A percentile compares a stretch with the other conserved stretches of the same genome.
phyloP scores from a whole-genome alignment of 35 echinoderm and acorn worm species.

The Acanthaster planci region DNA sequence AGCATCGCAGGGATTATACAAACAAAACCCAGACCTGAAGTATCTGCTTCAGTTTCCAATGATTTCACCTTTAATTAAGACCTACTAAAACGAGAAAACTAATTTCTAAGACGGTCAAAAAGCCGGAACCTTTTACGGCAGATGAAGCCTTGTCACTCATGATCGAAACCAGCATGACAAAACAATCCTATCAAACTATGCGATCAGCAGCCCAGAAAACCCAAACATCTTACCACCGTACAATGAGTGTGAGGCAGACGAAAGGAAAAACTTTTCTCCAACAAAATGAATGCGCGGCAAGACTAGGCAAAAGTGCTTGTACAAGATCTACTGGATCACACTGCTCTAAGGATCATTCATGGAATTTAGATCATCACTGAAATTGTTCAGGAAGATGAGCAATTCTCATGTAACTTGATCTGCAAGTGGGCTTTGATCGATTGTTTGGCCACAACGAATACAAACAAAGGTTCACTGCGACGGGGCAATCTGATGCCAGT shows the following conservation, averaged over 20 bases:
- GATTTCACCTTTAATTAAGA: too few species aligned
- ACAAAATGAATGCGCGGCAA: slow-evolving; percentile 8
- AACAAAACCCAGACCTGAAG: slow-evolving; percentile 42
- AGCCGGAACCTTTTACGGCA: slow-evolving; percentile 21
- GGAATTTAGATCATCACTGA: slow-evolving; percentile 43
- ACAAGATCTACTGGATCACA: slow-evolving; percentile 60
- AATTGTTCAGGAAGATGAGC: slow-evolving; percentile 23
- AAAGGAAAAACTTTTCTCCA: slow-evolving; percentile 50
- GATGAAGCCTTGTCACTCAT: too few species aligned
- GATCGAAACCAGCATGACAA: too few species aligned
- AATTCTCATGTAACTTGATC: slow-evolving; percentile 43
- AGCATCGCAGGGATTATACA: slow-evolving; percentile 53
- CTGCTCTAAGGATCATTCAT: slow-evolving; percentile 53
- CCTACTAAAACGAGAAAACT: slow-evolving; percentile 56
- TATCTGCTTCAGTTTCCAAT: too few species aligned
- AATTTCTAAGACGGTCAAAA: slow-evolving; percentile 22
- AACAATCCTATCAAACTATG: slow-evolving; percentile 43
- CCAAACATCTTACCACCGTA: slow-evolving; percentile 59
- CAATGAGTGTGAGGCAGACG: slow-evolving; percentile 39
- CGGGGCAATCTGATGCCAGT: slow-evolving; percentile 9
- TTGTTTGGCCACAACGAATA: slow-evolving; percentile 57
- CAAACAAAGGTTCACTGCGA: slow-evolving; percentile 39
- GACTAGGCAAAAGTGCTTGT: slow-evolving; percentile 47
- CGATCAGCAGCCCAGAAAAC: slow-evolving; percentile 41
- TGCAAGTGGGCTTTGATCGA: slow-evolving; percentile 62